Evolutionary conservation across 2,113 vertebrate genomes (phyloP), one percentile per base, ranked within the genome.

Genomic region (Gyps fulvus): DNA sequence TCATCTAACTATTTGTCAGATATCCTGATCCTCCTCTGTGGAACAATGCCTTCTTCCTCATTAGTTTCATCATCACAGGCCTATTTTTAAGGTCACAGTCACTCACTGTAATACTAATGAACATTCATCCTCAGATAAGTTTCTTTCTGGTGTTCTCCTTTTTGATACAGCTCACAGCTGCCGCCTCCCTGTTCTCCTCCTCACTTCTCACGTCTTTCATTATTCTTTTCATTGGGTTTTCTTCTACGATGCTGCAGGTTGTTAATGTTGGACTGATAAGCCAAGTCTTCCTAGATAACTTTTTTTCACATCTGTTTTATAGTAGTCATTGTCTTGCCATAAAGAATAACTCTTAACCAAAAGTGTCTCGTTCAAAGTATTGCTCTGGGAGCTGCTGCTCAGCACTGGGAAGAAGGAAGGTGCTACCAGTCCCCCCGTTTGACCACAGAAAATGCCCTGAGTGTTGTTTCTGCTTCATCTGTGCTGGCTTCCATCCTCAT

Each of bases 11-110:
- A 2, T 74, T 79, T 86, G 58, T 92, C 50, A 90, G 74, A 73
- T 73, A 58, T 31, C 74, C 40, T 34, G 50, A 76, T 90, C 32
- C 58, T 83, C 58, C 79, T 73, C 83, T 47, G 40, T 77, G 86
- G 79, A 95, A 89, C 79, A 86, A 29, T 73, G 58, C 36, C 93
- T 92, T 73, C 79, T 77, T 88, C 79, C 86, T 93, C 14, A 1
- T 86, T 86, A 94, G 43, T 70, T 94, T 58, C 29, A 14, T 89
- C 63, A 86, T 76, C 9, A 2, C 88, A 92, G 45, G 32, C 16
- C 45, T 77, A 6, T 73, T 90, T 82, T 88, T 94, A 88, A 95
- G 83, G 85, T 92, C 90, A 83, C 40, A 94, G 71, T 49, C 62
- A 69, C 63, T 93, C 40, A 32, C 71, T 90, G 59, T 69, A 88